Evolutionary conservation across 1,140 invertebrate species (phyloP), one percentile per base, ranked within the genome.

Genomic region (Zaprionus tsacasi): DNA sequence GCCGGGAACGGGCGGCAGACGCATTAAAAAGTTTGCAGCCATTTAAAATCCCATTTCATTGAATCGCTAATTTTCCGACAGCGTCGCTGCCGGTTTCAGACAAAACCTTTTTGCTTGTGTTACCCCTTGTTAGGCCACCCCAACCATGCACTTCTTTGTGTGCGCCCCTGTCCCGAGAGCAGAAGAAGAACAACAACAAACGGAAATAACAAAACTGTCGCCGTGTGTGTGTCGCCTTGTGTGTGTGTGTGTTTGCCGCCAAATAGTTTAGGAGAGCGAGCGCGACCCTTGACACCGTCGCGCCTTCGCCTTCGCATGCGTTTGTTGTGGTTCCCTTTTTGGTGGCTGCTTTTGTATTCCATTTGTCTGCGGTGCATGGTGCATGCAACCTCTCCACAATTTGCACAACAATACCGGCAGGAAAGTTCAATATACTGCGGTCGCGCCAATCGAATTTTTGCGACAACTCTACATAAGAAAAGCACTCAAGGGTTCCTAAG

Each of bases 21-120:
- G 78, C 85, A 91, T 91, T 91, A 89, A 91, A 91, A 91, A 91
- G 83, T 91, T 91, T 91, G 74, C 81, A 86, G 89, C 89, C 85
- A 91, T 91, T 91, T 91, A 91, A 91, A 91, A 91, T 91, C 89
- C 83, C 89, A 91, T 91, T 91, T 91, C 89, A 91, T 86, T 91
- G 89, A 91, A 91, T 91, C 89, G 89, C 89, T 91, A 91, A 91
- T 91, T 91, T 89, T 85, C 79, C 85, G 77, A 81, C 83, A 85
- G 35, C 75, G 74, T 59, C 82, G 68, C 67, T 74, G 78, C 66
- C 73, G 65, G 35, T 79, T 64, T 43, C 57, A 76, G 45, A 48
- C 71, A 61, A 67, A 17, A 76, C 54, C 69, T 58, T 82, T 45
- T 74, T 67, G 71, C 40, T 35, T 52, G 40, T 71, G 43, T 58